Conservation (phyloP, 2,113 vertebrate genomes). For the Corydoras maculifer region DNA sequence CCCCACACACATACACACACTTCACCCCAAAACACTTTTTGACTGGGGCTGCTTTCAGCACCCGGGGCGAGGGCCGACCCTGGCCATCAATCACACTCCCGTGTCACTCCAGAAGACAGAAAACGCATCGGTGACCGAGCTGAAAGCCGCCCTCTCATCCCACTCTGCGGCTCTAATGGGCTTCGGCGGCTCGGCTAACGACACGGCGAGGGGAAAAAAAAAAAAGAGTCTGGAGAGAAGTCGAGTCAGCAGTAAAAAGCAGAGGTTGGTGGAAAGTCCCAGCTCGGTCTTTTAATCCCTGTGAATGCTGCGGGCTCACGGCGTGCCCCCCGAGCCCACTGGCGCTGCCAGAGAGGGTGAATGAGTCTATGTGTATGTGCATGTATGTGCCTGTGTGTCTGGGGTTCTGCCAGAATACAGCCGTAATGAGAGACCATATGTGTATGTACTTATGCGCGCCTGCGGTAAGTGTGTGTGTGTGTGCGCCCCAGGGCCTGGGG, state of each 20-base stretch:
- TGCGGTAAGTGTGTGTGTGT: conserved; percentile 31
- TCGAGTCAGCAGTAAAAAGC: conserved; percentile 41
- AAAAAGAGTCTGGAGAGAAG: conserved; percentile 37
- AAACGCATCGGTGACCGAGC: conserved; percentile 23
- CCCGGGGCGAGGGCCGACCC: conserved; percentile 21
- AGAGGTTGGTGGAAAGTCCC: conserved; percentile 66
- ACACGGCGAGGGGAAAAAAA: conserved; percentile 17
- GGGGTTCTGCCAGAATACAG: conserved; percentile 35
- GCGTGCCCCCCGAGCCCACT: conserved; percentile 61
- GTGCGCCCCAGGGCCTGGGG: conserved; percentile 14
- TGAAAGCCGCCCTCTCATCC: conserved; percentile 20
- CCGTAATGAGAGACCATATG: conserved; percentile 41
- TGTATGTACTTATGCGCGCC: conserved; percentile 37
- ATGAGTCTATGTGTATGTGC: conserved; percentile 23
- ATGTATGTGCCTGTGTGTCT: conserved; percentile 17
- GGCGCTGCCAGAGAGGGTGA: conserved; percentile 49
- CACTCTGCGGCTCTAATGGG: conserved; percentile 43
- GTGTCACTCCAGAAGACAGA: conserved; percentile 30
- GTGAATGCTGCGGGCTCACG: conserved; percentile 54
- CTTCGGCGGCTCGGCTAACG: conserved; percentile 42
- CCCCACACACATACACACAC: too few species aligned
- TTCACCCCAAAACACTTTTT: conserved; percentile 19
- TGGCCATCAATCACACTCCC: conserved; percentile 31
- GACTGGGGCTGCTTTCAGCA: not conserved
- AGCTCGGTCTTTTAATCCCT: conserved; percentile 49